A percentile compares a stretch with the other conserved stretches of the same genome.
Evolutionary conservation across 2,797 vertebrate species (phyloP).

Genomic region (Gymnoscopelus braueri): DNA sequence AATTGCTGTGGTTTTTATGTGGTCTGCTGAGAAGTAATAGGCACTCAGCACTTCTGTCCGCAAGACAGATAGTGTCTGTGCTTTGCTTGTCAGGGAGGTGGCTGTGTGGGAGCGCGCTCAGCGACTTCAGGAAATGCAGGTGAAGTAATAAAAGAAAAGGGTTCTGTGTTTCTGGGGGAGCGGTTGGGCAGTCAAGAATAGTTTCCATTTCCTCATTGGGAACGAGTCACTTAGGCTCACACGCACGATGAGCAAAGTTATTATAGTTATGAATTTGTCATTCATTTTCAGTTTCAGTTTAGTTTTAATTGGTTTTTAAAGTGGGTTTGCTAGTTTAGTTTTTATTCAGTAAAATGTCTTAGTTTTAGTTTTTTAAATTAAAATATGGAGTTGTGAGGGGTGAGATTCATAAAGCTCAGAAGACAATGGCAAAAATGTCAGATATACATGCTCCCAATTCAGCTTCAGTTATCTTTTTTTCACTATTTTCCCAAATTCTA

Average conservation of each 20-base stretch:
- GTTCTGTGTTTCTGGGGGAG: constrained; percentile 30
- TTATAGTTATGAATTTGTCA: too few relatives aligned
- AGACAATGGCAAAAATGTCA: too few relatives aligned
- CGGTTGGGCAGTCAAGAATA: constrained; percentile 24
- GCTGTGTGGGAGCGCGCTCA: constrained; percentile 63
- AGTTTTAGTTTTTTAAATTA: too few relatives aligned
- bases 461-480: too few relatives aligned
- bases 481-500: too few relatives aligned
- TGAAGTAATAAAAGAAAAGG: constrained; percentile 78
- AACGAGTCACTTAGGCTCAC: constrained; percentile 59
- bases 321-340: too few relatives aligned
- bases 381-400: too few relatives aligned
- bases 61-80: constrained; percentile 77
- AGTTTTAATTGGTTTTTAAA: too few relatives aligned
- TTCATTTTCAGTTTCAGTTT: too few relatives aligned
- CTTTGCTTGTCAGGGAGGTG: constrained; percentile 70
- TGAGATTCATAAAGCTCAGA: too few relatives aligned
- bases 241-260: not conserved
- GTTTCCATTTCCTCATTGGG: constrained; percentile 74
- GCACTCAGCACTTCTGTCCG: constrained; percentile 80
- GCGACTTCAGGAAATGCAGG: constrained; percentile 71
- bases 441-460: too few relatives aligned
- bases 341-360: too few relatives aligned
- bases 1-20: constrained; percentile 80
- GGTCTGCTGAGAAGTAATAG: constrained; percentile 76